Base-by-base conservation (phyloP, 2,888 invertebrate genomes). In the Parnassius apollo region DNA sequence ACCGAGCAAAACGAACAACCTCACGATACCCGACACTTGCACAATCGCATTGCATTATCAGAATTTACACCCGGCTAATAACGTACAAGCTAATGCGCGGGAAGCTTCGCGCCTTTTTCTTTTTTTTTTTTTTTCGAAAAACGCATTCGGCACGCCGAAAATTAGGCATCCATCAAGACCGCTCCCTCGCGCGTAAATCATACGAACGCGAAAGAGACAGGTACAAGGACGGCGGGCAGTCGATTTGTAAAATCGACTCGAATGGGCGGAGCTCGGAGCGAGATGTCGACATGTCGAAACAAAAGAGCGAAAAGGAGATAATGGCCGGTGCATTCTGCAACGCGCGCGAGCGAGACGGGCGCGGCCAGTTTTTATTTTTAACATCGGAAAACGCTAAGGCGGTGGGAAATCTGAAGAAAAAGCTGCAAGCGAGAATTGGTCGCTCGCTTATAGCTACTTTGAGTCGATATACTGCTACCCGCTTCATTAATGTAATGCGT, bases 111-210 rank as follows among this genome's bases (percentile, higher is more conserved):
- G 52, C 52, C 57, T 75, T 77, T 76, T 81, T 80, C 78, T 79
- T 78, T 77, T 71, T 69, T 80, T 71, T 70, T 82, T 68, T 85
- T 82, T 84, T 85, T 83, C 71, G 71, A 81, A 82, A 66, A 76
- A 75, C 78, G 82, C 83, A 83, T 78, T 83, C 81, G 83, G 85
- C 85, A 86, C 78, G 80, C 77, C 83, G 83, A 83, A 88, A 86
- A 88, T 89, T 85, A 88, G 86, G 85, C 91, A 85, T 91, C 90
- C 86, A 90, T 91, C 91, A 91, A 88, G 84, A 85, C 83, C 86
- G 87, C 82, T 91, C 91, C 81, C 91, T 89, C 91, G 82, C 91
- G 90, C 91, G 91, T 91, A 90, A 91, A 91, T 91, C 91, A 90
- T 86, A 76, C 82, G 85, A 82, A 81, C 79, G 80, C 78, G 91